phyloP scores from a whole-genome alignment of 1,140 invertebrate species.

The Bombus turneri region DNA sequence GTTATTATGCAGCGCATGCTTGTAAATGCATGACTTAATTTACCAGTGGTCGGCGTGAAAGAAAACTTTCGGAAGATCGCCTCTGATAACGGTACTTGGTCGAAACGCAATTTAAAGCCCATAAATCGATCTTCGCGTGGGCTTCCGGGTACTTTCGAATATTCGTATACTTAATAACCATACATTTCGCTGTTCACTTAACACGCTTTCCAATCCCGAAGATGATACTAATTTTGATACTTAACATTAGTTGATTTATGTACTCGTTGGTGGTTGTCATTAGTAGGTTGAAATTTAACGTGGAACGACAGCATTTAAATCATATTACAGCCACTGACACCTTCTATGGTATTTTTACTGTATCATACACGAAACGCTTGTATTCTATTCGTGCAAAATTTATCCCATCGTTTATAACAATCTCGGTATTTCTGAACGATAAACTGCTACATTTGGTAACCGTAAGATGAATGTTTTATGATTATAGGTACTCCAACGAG shows the following conservation, averaged over 20 bases:
- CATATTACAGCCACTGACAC: not conserved
- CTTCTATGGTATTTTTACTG: no score
- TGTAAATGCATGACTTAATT: slow-evolving; percentile 22
- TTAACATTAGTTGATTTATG: not conserved
- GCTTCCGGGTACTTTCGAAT: slow-evolving; percentile 45
- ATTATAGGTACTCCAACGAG: slow-evolving; percentile 90
- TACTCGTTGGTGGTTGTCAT: not conserved
- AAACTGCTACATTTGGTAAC: not conserved
- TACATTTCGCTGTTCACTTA: not conserved
- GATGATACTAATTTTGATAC: not conserved
- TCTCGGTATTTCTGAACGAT: not conserved
- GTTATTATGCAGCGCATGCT: not conserved
- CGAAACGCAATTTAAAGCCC: slow-evolving; percentile 32
- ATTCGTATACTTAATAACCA: slow-evolving; percentile 23
- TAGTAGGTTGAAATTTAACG: not conserved
- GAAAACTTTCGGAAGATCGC: slow-evolving; percentile 16
- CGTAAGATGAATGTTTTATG: slow-evolving; percentile 35
- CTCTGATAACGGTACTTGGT: slow-evolving; percentile 29
- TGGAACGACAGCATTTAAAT: not conserved
- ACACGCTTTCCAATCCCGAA: slow-evolving; percentile 16
- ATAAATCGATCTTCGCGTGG: slow-evolving; percentile 21
- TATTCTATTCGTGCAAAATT: no score
- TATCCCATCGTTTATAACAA: no score
- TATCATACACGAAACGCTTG: no score
- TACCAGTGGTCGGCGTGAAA: not conserved